These are phyloP conservation scores for Urosaurus nigricauda DNA, from an alignment of 2,797 vertebrate species.

Conservation along the genomic window DNA sequence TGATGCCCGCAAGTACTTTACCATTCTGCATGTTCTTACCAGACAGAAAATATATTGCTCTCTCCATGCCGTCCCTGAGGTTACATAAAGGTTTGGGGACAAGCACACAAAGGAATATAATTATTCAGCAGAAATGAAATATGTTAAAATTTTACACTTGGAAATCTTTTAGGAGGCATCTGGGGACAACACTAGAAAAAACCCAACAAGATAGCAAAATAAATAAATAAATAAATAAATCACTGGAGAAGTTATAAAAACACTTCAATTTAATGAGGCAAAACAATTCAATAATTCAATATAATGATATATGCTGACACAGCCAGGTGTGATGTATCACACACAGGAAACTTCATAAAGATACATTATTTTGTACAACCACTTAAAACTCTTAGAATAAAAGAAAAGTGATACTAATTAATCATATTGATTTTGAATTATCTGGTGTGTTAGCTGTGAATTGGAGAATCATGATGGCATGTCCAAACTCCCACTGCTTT, in stretches of 20 bases:
- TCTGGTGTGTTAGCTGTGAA: not conserved
- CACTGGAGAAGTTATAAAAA: not conserved
- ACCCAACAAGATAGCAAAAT: fast-evolving
- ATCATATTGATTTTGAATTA: slow-evolving; percentile 32
- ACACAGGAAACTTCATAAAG: slow-evolving; percentile 20
- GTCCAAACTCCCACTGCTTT: not conserved
- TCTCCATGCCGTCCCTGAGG: not conserved
- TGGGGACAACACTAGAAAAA: not conserved
- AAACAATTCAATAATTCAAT: slow-evolving; percentile 28
- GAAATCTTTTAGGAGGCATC: slow-evolving; percentile 32
- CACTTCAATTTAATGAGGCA: slow-evolving; percentile 33
- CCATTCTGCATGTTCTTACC: not conserved
- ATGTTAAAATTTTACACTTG: slow-evolving; percentile 17
- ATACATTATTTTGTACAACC: not conserved
- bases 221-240: no score
- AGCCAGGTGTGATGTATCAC: not conserved
- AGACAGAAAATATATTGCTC: not conserved
- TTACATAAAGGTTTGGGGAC: not conserved
- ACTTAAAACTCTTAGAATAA: slow-evolving; percentile 28
- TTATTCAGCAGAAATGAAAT: slow-evolving; percentile 9
- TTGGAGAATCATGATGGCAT: slow-evolving; percentile 13
- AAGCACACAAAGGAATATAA: not conserved
- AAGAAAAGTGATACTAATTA: slow-evolving; percentile 28
- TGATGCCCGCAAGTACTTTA: not conserved
- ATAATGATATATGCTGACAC: slow-evolving; percentile 11